Percentiles rank a stretch among this genome's conserved stretches.
phyloP scores from a whole-genome alignment of 2,113 vertebrate genomes.

The Coturnix japonica region DNA sequence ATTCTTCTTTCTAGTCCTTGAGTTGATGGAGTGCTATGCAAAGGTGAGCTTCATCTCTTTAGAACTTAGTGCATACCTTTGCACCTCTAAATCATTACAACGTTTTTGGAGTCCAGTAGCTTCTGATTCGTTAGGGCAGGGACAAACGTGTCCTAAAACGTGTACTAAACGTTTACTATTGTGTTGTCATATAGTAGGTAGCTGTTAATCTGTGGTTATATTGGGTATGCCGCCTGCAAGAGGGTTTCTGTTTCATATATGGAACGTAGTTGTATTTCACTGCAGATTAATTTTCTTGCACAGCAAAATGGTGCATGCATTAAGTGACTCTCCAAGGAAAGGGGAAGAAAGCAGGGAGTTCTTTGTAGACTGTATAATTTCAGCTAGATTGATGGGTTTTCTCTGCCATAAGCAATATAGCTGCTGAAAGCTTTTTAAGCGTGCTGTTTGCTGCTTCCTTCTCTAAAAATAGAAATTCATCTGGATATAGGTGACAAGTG shows the following conservation, averaged over 20 bases:
- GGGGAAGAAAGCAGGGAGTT: neutral
- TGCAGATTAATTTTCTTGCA: neutral
- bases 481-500: slow-evolving; percentile 55
- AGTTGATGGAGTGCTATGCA: neutral
- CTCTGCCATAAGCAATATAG: slow-evolving; percentile 23
- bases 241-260: neutral
- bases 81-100: neutral
- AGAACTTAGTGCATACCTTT: neutral
- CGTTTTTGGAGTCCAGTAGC: neutral
- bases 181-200: neutral
- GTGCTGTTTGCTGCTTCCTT: slow-evolving; percentile 28
- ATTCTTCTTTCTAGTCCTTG: neutral
- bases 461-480: slow-evolving; percentile 60
- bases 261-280: neutral
- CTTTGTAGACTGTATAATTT: slow-evolving; percentile 25
- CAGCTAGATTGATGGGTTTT: slow-evolving; percentile 35
- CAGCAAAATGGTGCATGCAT: neutral
- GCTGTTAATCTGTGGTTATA: neutral
- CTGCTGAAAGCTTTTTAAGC: slow-evolving; percentile 55
- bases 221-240: neutral
- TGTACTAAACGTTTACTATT: too few species aligned
- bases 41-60: neutral
- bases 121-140: neutral
- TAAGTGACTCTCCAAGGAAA: neutral
- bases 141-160: too few species aligned